These are phyloP conservation scores for Sphaeridia pumilis DNA, from an alignment of 2,888 invertebrate species.

Conservation along the genomic window DNA sequence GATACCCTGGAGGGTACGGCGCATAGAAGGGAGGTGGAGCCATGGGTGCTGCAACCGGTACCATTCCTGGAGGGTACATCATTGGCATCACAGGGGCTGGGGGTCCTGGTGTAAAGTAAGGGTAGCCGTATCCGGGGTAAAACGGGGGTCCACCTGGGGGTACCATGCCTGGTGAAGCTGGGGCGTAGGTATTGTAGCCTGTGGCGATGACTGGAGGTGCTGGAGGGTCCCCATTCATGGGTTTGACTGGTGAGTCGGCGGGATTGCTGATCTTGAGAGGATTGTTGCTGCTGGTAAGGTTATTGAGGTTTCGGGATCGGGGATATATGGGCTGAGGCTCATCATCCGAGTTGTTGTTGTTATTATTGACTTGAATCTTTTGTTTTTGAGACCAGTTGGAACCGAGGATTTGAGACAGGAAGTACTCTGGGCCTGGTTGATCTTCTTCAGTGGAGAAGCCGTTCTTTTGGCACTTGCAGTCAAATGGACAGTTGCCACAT, in stretches of 20 bases:
- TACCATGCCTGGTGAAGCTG: background rate
- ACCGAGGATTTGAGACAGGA: constrained; percentile 17
- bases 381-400: constrained; percentile 14
- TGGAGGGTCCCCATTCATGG: background rate
- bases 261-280: constrained; percentile 3
- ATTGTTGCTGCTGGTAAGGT: constrained; percentile 10
- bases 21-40: too few species aligned
- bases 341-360: constrained; percentile 4
- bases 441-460: background rate
- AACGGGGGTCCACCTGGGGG: too few species aligned
- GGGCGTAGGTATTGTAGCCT: constrained; percentile 9
- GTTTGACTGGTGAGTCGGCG: background rate
- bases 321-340: too few species aligned
- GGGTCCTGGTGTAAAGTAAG: too few species aligned
- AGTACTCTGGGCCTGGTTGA: constrained; percentile 8
- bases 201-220: background rate
- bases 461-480: constrained; percentile 21
- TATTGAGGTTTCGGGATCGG: constrained; percentile 5
- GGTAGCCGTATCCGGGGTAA: too few species aligned
- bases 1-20: too few species aligned
- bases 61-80: too few species aligned
- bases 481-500: constrained; percentile 22
- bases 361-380: constrained; percentile 11
- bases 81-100: too few species aligned
- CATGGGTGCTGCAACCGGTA: too few species aligned